These are phyloP conservation scores for Dynastes hyllus DNA, from an alignment of 2,888 invertebrate species.

Conservation along the genomic window DNA sequence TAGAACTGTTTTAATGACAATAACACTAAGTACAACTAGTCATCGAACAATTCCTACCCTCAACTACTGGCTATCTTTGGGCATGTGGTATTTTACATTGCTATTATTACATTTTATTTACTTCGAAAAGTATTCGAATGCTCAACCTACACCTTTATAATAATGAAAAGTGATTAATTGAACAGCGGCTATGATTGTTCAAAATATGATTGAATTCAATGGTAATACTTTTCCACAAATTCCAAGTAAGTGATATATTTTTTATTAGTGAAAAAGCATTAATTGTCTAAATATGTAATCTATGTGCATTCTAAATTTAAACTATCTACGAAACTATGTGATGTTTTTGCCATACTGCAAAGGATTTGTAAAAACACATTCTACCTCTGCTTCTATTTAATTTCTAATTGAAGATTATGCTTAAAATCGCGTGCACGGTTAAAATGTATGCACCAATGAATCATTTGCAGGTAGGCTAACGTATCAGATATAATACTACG, in stretches of 20 bases:
- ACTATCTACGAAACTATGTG: slow-evolving; percentile 23
- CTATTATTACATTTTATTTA: no score
- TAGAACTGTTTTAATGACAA: no score
- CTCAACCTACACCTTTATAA: no score
- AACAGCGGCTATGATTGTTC: no score
- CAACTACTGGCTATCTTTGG: no score
- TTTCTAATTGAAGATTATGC: background rate
- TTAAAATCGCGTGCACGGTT: no score
- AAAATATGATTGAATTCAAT: background rate
- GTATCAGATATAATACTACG: slow-evolving; percentile 41
- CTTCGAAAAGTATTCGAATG: no score
- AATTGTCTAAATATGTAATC: background rate
- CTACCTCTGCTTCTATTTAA: background rate
- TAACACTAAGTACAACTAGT: no score
- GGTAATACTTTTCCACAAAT: background rate
- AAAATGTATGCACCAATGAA: background rate
- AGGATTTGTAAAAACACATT: background rate
- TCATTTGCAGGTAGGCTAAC: slow-evolving; percentile 34
- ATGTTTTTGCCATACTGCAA: background rate
- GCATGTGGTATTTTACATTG: no score
- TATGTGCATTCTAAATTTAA: slow-evolving; percentile 23
- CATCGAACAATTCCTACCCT: no score
- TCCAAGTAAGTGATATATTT: background rate
- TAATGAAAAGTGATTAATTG: no score
- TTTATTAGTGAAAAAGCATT: slow-evolving; percentile 29